Evolutionary conservation across 2,888 invertebrate genomes (phyloP).

Genomic region (Sphaeridia pumilis): DNA sequence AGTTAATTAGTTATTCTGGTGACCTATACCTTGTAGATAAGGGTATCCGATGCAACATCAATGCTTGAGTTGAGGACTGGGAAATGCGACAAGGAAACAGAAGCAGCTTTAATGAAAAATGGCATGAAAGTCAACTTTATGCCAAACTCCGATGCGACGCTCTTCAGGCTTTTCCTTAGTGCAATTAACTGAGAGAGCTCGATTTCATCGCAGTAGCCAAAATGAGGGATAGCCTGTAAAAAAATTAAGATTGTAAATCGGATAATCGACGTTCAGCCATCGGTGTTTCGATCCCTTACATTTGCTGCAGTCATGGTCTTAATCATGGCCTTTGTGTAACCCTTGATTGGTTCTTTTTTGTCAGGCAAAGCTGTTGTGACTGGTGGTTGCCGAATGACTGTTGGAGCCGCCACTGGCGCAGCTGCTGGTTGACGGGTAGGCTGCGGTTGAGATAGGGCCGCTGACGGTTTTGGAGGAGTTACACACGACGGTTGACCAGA

Average conservation of each 20-base stretch:
- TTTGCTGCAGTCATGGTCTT: slow-evolving; percentile 71
- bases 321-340: slow-evolving; percentile 84
- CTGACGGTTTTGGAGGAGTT: slow-evolving; percentile 22
- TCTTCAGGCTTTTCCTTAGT: slow-evolving; percentile 46
- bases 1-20: too few relatives aligned
- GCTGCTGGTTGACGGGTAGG: slow-evolving; percentile 3
- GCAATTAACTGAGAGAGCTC: slow-evolving; percentile 63
- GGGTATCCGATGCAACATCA: slow-evolving; percentile 63
- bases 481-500: slow-evolving; percentile 2
- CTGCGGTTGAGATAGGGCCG: neutral
- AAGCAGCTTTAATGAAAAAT: slow-evolving; percentile 86
- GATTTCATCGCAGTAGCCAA: slow-evolving; percentile 89
- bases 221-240: slow-evolving; percentile 77
- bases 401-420: too few relatives aligned
- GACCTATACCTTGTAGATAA: slow-evolving; percentile 63
- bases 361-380: slow-evolving; percentile 39
- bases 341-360: slow-evolving; percentile 56
- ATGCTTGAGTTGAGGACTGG: slow-evolving; percentile 80
- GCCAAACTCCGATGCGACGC: slow-evolving; percentile 48
- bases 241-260: too few relatives aligned
- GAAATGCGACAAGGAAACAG: slow-evolving; percentile 60
- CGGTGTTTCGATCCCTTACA: slow-evolving; percentile 19
- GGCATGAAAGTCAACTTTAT: slow-evolving; percentile 85
- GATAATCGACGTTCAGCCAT: too few relatives aligned
- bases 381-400: slow-evolving; percentile 16